A percentile compares a stretch with the other conserved stretches of the same genome.
Conservation (phyloP, 2,888 invertebrate genomes). For the Fragum sueziense region DNA sequence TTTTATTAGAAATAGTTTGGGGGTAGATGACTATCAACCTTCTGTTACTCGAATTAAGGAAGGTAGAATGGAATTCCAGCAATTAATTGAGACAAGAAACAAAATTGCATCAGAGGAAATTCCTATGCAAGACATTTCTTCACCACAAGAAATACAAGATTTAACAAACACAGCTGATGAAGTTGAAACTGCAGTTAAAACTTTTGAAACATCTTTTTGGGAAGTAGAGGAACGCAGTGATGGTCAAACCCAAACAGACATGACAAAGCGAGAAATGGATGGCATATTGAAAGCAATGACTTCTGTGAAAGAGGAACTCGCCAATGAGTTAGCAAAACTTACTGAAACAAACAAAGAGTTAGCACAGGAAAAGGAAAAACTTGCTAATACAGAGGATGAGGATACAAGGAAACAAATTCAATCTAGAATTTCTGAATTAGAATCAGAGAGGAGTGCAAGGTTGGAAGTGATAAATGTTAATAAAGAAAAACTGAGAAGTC, state of each 20-base stretch:
- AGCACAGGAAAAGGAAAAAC: conserved; percentile 31
- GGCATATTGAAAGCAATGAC: conserved; percentile 43
- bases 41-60: conserved; percentile 16
- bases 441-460: conserved; percentile 39
- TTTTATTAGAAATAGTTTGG: conserved; percentile 38
- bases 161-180: conserved; percentile 25
- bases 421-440: conserved; percentile 31
- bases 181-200: conserved; percentile 39
- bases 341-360: conserved; percentile 37
- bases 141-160: conserved; percentile 32
- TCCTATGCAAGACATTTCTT: conserved; percentile 39
- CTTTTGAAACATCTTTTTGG: conserved; percentile 23
- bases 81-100: conserved; percentile 21
- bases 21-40: conserved; percentile 28
- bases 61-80: conserved; percentile 30
- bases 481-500: conserved; percentile 34
- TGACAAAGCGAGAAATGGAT: conserved; percentile 37
- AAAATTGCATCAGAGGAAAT: conserved; percentile 17
- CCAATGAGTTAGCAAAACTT: conserved; percentile 35
- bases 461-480: conserved; percentile 42
- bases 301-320: conserved; percentile 39
- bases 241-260: conserved; percentile 28
- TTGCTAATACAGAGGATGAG: conserved; percentile 25
- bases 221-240: conserved; percentile 10
- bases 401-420: conserved; percentile 17